Conservation (phyloP, 2,888 invertebrate genomes). For the Lasioglossum oenotherae region DNA sequence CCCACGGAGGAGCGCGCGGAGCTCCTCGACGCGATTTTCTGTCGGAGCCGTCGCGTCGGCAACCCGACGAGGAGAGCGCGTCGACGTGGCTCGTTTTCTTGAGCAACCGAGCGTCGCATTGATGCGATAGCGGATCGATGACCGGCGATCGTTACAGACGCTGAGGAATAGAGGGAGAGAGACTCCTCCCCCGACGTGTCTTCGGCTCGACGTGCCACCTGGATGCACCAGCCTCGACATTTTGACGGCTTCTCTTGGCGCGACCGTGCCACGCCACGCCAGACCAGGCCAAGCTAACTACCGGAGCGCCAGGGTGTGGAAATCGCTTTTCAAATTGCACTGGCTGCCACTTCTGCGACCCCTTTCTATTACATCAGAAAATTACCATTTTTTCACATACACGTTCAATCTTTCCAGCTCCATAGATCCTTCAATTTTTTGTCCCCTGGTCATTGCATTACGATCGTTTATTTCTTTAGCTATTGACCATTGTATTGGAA, state of each 20-base stretch:
- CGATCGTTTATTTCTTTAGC: not conserved
- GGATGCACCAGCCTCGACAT: constrained; percentile 70
- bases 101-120: constrained; percentile 54
- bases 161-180: constrained; percentile 12
- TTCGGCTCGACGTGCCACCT: constrained; percentile 59
- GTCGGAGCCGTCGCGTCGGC: not conserved
- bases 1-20: not conserved
- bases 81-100: constrained; percentile 49
- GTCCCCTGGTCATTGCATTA: no score
- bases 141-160: constrained; percentile 66
- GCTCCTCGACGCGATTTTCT: not conserved
- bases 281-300: constrained; percentile 5
- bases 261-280: constrained; percentile 48
- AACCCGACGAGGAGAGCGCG: constrained; percentile 14
- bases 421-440: not conserved
- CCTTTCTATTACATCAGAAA: not conserved
- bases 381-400: not conserved
- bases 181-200: constrained; percentile 48
- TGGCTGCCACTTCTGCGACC: not conserved
- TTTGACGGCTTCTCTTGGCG: constrained; percentile 73
- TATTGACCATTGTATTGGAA: not conserved
- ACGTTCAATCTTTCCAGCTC: not conserved
- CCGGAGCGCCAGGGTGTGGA: constrained; percentile 8
- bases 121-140: constrained; percentile 68
- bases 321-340: constrained; percentile 2